These are phyloP conservation scores for Helicoverpa zea DNA, from an alignment of 1,140 invertebrate genomes.

Conservation along the genomic window DNA sequence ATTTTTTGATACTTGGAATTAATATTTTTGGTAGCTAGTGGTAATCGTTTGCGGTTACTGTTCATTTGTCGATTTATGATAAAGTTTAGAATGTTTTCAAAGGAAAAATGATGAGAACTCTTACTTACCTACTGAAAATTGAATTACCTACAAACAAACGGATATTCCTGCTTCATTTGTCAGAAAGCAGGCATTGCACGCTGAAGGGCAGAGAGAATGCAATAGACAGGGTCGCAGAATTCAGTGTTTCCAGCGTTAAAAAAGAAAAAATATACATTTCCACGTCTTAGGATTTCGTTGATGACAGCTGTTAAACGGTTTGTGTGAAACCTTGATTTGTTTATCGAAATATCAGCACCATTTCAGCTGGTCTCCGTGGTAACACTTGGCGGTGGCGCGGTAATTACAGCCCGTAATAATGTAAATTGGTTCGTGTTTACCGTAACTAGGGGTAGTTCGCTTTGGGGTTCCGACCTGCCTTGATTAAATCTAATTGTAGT, in stretches of 20 bases:
- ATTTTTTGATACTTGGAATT: background rate
- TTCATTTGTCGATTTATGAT: too few species aligned
- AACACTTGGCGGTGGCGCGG: slow-evolving; percentile 42
- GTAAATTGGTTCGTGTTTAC: slow-evolving; percentile 50
- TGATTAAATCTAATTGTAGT: slow-evolving; percentile 25
- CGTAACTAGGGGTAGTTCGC: slow-evolving; percentile 44
- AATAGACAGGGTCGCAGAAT: too few species aligned
- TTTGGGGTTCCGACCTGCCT: slow-evolving; percentile 32
- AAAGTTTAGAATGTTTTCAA: too few species aligned
- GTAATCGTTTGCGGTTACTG: too few species aligned
- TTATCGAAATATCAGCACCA: slow-evolving; percentile 32
- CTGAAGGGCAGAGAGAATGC: too few species aligned
- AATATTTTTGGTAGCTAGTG: too few species aligned
- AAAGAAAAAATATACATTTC: background rate
- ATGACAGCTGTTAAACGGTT: background rate
- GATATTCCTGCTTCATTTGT: too few species aligned
- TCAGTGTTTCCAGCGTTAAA: too few species aligned
- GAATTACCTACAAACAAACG: too few species aligned
- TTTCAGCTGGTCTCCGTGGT: slow-evolving; percentile 41
- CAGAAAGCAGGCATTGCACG: too few species aligned
- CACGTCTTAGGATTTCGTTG: background rate
- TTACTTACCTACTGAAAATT: too few species aligned
- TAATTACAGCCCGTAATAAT: slow-evolving; percentile 45
- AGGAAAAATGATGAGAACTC: too few species aligned
- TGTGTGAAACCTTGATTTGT: background rate